Percentiles rank a stretch among this genome's conserved stretches.
Evolutionary conservation across 2,797 vertebrate species (phyloP).

Genomic region (Hydrophis major): DNA sequence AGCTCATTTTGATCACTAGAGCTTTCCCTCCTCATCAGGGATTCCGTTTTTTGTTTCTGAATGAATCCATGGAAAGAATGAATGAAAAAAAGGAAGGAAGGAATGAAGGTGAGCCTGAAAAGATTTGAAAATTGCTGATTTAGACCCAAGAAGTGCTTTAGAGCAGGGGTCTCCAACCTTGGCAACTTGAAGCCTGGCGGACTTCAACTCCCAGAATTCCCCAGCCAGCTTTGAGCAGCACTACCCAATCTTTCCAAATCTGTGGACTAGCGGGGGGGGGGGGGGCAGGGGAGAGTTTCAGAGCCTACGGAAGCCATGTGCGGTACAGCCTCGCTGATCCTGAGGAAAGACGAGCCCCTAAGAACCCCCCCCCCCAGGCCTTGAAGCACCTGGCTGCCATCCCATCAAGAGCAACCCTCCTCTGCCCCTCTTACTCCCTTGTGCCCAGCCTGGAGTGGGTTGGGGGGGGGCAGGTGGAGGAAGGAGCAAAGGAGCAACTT

Average conservation of each 20-base stretch:
- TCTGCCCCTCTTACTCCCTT: not conserved
- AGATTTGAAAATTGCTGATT: not conserved
- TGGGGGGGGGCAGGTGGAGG: not conserved
- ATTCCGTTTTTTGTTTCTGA: not conserved
- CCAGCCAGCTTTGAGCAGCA: no score
- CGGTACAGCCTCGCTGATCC: not conserved
- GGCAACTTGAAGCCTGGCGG: no score
- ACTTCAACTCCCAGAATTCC: no score
- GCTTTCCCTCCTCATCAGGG: not conserved
- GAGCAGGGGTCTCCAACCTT: not conserved
- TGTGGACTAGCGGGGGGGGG: not conserved
- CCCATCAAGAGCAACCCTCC: not conserved
- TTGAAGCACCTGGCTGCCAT: not conserved
- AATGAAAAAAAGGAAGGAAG: not conserved
- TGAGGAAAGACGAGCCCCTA: not conserved
- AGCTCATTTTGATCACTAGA: not conserved
- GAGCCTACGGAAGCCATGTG: fast-evolving
- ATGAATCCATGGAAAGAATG: not conserved
- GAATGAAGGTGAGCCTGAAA: not conserved
- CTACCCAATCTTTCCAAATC: not conserved
- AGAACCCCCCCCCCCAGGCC: not conserved
- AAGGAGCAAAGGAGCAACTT: not conserved
- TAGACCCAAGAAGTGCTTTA: not conserved
- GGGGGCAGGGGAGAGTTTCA: not conserved
- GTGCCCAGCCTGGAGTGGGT: not conserved